Base-by-base conservation (phyloP, 2,888 invertebrate genomes). In the Eledone cirrhosa region DNA sequence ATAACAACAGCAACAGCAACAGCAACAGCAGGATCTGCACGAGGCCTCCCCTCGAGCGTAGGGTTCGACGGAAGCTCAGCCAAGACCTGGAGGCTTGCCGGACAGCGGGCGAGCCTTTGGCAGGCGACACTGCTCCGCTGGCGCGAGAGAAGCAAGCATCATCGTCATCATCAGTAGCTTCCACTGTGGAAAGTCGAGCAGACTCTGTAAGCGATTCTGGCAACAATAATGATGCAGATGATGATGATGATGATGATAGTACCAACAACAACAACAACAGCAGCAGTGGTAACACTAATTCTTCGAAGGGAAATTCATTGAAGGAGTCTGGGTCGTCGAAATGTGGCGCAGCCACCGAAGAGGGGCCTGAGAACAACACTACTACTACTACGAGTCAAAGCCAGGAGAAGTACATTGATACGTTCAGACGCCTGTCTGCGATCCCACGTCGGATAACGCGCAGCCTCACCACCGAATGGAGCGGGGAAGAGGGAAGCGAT, bases 371-470 rank as follows among this genome's bases (percentile, higher is more conserved):
- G 0, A n/a, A n/a, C n/a, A n/a, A n/a, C n/a, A n/a, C n/a, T n/a
- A n/a, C n/a, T 29, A 41, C 14, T 29, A 72, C 14, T 29, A 72
- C 16, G 72, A 72, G 19, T 33, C 72, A 22, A 31, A 72, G 22
- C n/a, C 72, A 72, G n/a, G 31, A 31, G 5, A 72, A 31, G 24
- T 72, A 41, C 2, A 31, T 72, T 72, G 72, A 72, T 31, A 31
- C 72, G 19, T n/a, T 33, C 33, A 72, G 41, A n/a, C 72, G 72
- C n/a, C 72, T 72, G n/a, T 22, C 72, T n/a, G 72, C 22, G 33
- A 72, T 72, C 31, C 72, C 72, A 3, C 41, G 76, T 19, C 76
- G 76, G 13, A 76, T 76, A 22, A 76, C 76, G 16, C 76, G 76
- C 27, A 76, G 76, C 29, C 76, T 47, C 48, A 76, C 76, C 41